Conservation (phyloP, 37 sponge, comb jelly and placozoan species). For the Corticium candelabrum region DNA sequence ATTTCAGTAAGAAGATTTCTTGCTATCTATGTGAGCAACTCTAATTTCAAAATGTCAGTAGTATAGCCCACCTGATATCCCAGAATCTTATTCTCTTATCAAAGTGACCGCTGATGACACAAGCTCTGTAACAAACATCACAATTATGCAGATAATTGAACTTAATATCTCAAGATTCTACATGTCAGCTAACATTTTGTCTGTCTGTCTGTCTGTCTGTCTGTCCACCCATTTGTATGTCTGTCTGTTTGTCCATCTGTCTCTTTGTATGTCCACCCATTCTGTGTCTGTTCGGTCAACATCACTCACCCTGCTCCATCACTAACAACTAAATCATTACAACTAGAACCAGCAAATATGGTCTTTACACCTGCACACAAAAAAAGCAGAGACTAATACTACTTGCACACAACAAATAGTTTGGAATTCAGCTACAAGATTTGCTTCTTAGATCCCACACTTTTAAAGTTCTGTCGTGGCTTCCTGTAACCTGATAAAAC, state of each 20-base stretch:
- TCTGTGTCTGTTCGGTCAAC: not conserved
- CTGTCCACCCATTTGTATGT: too few relatives aligned
- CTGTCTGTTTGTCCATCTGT: too few relatives aligned
- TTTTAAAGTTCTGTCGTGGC: constrained; percentile 89
- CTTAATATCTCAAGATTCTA: too few relatives aligned
- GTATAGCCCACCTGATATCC: constrained; percentile 78
- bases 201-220: too few relatives aligned
- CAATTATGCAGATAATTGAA: too few relatives aligned
- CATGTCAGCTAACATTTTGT: too few relatives aligned
- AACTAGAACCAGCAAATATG: constrained; percentile 89
- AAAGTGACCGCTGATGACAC: constrained; percentile 83
- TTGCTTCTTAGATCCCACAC: constrained; percentile 82
- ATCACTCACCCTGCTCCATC: constrained; percentile 52
- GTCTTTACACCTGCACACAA: constrained; percentile 55
- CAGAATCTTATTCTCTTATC: constrained; percentile 91
- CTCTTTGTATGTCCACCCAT: too few relatives aligned
- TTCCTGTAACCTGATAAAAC: constrained; percentile 61
- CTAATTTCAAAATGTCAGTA: too few relatives aligned
- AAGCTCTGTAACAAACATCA: constrained; percentile 15
- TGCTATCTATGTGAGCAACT: too few relatives aligned
- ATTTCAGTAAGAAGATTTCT: too few relatives aligned
- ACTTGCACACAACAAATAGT: not conserved
- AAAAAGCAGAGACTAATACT: not conserved
- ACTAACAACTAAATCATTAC: constrained; percentile 76
- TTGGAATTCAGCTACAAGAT: constrained; percentile 39